Evolutionary conservation across 2,888 invertebrate genomes (phyloP), one percentile per base, ranked within the genome.

Genomic region (Catocala nupta): DNA sequence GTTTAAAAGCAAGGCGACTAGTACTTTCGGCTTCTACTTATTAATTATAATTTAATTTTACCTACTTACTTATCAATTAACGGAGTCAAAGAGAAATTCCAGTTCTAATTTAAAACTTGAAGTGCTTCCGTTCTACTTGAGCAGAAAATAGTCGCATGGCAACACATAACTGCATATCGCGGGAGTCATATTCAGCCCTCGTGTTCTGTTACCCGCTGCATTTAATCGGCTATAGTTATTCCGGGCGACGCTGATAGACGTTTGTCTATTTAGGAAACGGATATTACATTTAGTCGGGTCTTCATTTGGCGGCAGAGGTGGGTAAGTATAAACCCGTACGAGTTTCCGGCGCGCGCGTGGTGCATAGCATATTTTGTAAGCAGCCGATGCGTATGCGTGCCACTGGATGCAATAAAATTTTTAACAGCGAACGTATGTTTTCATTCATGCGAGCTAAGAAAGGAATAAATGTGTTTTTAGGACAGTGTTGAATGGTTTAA

Each of bases 241-340:
- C 93, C 84, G 87, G 89, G 91, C 93, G 89, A 85, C 89, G 87
- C 85, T 87, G 91, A 90, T 93, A 90, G 91, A 90, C 93, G 92
- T 90, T 92, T 91, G 91, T 92, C 93, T 93, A 93, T 93, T 94
- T 94, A 93, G 94, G 94, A 94, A 94, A 90, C 93, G 94, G 94
- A 94, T 92, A 93, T 93, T 91, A 92, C 92, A 92, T 93, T 92
- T 91, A 91, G 93, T 89, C 89, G 90, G 84, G 89, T 89, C 91
- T 92, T 89, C 93, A 91, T 93, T 93, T 92, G 92, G 92, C 91
- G 90, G 92, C 89, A 88, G 89, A 91, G 92, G 91, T 92, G 90
- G 89, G 90, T 89, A 88, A 85, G 89, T 90, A 91, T 92, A 90
- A 91, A 88, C 88, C 87, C 88, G 90, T 91, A 88, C 85, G 88